Evolutionary conservation across 1,140 invertebrate species (phyloP).

Genomic region (Drosophila sulfurigaster): DNA sequence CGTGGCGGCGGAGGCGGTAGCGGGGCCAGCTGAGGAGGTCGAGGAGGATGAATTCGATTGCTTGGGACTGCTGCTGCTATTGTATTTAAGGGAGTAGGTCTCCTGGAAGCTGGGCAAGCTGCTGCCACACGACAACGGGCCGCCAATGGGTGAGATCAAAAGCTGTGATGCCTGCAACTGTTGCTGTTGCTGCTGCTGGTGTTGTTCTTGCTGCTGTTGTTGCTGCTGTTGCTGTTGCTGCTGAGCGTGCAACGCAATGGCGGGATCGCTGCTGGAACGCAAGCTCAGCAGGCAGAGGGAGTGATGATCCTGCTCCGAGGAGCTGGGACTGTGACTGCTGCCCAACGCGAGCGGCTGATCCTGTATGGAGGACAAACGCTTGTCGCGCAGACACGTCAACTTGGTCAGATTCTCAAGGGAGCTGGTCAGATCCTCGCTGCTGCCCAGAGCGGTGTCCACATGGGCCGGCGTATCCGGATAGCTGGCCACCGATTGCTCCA

Average conservation of each 20-base stretch:
- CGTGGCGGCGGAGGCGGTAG: constrained; percentile 55
- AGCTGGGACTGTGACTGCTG: constrained; percentile 66
- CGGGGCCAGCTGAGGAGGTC: not conserved
- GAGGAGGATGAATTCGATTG: constrained; percentile 38
- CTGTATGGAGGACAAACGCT: constrained; percentile 84
- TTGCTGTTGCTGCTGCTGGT: constrained; percentile 57
- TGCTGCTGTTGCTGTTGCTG: constrained; percentile 60
- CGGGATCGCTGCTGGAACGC: constrained; percentile 82
- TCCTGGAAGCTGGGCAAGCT: constrained; percentile 94
- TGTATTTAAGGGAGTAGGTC: constrained; percentile 91
- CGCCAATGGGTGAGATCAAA: constrained; percentile 72
- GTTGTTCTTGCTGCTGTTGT: constrained; percentile 57
- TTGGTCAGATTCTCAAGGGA: constrained; percentile 82
- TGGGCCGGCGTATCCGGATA: constrained; percentile 54
- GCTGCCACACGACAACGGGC: constrained; percentile 85
- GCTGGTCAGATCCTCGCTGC: constrained; percentile 73
- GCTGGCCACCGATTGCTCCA: constrained; percentile 56
- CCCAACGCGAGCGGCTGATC: constrained; percentile 80
- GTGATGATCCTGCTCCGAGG: constrained; percentile 61
- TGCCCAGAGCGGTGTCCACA: constrained; percentile 48
- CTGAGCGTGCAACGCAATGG: constrained; percentile 76
- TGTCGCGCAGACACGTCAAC: constrained; percentile 80
- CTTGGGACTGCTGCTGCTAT: constrained; percentile 65
- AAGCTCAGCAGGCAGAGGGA: constrained; percentile 72
- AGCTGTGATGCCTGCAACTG: constrained; percentile 54